Evolutionary conservation across 2,888 invertebrate genomes (phyloP).

Genomic region (Theretra japonica): DNA sequence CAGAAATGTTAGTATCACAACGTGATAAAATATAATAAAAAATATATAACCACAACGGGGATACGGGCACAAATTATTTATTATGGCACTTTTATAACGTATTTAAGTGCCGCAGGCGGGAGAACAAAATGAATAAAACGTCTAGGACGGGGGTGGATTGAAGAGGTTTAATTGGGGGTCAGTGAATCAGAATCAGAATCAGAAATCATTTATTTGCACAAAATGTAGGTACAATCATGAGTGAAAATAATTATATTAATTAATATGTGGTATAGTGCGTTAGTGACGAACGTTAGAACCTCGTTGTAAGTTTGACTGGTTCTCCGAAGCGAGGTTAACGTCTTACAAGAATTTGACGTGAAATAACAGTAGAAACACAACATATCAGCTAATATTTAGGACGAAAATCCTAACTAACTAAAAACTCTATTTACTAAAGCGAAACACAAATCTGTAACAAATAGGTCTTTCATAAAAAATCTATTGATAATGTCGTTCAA

Average conservation of each 20-base stretch:
- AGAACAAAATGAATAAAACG: constrained; percentile 28
- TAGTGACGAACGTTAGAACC: background rate
- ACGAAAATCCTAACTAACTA: no score
- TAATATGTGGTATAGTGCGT: background rate
- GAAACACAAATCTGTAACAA: no score
- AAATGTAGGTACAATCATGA: no score
- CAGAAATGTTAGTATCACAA: constrained; percentile 17
- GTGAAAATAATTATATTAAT: constrained; percentile 1
- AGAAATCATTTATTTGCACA: no score
- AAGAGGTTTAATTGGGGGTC: background rate
- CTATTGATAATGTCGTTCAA: no score
- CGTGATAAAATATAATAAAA: constrained; percentile 25
- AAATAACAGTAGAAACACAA: no score
- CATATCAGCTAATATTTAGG: no score
- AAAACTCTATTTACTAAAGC: no score
- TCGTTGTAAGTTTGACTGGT: background rate
- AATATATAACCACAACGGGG: constrained; percentile 6
- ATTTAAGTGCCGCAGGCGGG: constrained; percentile 31
- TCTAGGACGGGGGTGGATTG: background rate
- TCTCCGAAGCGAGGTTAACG: no score
- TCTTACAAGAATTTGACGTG: no score
- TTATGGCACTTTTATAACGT: constrained; percentile 35
- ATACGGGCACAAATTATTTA: constrained; percentile 26
- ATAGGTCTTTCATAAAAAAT: no score
- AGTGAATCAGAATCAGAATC: no score